Conservation (phyloP, 2,888 invertebrate genomes). For the Gryllus longicercus region DNA sequence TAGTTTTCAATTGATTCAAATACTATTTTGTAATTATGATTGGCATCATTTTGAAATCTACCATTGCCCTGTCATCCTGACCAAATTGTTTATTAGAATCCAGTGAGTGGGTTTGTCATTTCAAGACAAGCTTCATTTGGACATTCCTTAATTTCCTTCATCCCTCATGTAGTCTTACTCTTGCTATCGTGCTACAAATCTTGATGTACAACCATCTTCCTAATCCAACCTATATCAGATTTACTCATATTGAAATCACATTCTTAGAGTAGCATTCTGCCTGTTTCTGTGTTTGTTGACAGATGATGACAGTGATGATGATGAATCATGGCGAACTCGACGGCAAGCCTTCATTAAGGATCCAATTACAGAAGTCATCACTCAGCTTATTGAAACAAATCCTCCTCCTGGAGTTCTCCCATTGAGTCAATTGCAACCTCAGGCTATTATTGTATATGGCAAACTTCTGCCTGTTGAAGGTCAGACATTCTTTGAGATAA, state of each 20-base stretch:
- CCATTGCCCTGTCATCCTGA: too few species aligned
- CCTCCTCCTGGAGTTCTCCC: constrained; percentile 68
- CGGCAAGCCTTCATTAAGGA: constrained; percentile 44
- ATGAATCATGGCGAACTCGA: constrained; percentile 47
- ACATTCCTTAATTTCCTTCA: too few species aligned
- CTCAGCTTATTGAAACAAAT: constrained; percentile 71
- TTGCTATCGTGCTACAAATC: too few species aligned
- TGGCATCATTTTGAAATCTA: too few species aligned
- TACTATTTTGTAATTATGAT: too few species aligned
- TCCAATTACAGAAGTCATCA: constrained; percentile 62
- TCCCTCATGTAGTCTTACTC: too few species aligned
- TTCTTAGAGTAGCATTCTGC: constrained; percentile 5
- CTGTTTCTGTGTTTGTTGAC: background rate
- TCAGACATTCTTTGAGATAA: constrained; percentile 45
- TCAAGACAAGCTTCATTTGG: too few species aligned
- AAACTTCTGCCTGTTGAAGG: constrained; percentile 73
- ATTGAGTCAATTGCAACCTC: constrained; percentile 70
- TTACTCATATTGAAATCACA: background rate
- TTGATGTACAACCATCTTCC: too few species aligned
- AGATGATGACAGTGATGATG: constrained; percentile 45
- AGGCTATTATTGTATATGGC: constrained; percentile 79
- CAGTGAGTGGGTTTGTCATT: too few species aligned
- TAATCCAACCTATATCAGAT: too few species aligned
- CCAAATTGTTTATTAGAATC: too few species aligned
- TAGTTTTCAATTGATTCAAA: too few species aligned